Conservation (phyloP, 1,140 invertebrate genomes). For the Cotesia glomerata region DNA sequence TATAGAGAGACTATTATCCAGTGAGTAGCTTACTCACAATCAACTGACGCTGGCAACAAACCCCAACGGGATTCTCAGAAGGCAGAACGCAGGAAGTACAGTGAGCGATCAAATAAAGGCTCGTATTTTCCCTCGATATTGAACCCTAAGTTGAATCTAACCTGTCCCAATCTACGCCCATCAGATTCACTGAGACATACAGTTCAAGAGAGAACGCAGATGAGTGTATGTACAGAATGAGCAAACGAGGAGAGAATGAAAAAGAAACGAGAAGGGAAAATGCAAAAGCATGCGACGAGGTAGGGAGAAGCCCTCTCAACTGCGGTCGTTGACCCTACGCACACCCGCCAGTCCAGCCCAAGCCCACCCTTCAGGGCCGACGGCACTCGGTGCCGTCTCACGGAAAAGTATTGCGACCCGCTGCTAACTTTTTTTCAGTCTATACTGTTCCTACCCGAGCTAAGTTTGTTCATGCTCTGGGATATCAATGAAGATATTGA, state of each 20-base stretch:
- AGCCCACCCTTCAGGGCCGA: constrained; percentile 58
- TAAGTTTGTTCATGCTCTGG: constrained; percentile 15
- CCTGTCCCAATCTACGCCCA: constrained; percentile 52
- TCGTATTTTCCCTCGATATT: constrained; percentile 58
- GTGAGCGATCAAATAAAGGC: constrained; percentile 56
- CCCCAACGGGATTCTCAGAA: neutral
- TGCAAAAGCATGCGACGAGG: constrained; percentile 34
- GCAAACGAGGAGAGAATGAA: constrained; percentile 18
- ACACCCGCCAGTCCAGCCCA: constrained; percentile 56
- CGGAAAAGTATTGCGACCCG: constrained; percentile 51
- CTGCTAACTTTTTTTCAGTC: constrained; percentile 21
- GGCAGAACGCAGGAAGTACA: neutral
- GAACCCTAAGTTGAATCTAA: constrained; percentile 61
- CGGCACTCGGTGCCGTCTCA: constrained; percentile 59
- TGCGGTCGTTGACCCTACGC: constrained; percentile 58
- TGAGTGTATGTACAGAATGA: constrained; percentile 8
- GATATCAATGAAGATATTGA: constrained; percentile 23
- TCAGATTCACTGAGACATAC: constrained; percentile 37
- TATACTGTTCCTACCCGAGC: neutral
- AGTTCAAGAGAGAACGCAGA: neutral
- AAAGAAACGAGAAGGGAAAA: constrained; percentile 24
- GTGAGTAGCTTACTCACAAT: too few relatives aligned
- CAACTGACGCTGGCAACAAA: neutral
- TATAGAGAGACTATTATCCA: too few relatives aligned
- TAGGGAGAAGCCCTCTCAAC: constrained; percentile 50